Conservation (phyloP, 2,797 vertebrate genomes). For the Sylvilagus floridanus region DNA sequence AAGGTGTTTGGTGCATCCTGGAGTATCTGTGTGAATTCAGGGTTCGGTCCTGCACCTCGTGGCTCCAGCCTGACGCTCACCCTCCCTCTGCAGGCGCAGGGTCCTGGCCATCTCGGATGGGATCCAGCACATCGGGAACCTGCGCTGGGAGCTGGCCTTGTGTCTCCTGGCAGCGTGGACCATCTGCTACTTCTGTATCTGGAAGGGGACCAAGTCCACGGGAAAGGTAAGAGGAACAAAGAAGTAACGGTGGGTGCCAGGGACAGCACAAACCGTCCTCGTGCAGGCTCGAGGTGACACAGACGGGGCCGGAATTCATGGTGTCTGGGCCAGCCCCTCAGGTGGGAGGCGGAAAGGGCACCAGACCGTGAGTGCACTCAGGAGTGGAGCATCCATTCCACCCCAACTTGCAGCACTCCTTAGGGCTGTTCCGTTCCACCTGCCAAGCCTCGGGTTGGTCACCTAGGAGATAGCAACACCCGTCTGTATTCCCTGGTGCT, state of each 20-base stretch:
- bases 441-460: background rate
- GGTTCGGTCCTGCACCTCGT: background rate
- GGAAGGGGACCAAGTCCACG: slow-evolving; percentile 99
- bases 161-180: slow-evolving; percentile 98
- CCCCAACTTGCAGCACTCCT: background rate
- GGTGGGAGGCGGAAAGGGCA: background rate
- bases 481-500: background rate
- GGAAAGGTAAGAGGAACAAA: slow-evolving; percentile 93
- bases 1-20: background rate
- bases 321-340: background rate
- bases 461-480: background rate
- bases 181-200: slow-evolving; percentile 99
- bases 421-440: background rate
- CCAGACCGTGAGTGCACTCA: background rate
- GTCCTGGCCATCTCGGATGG: slow-evolving; percentile 97
- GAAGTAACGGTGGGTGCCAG: accelerated
- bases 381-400: background rate
- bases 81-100: slow-evolving; percentile 89
- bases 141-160: slow-evolving; percentile 97
- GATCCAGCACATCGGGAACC: slow-evolving; percentile 96
- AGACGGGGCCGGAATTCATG: background rate
- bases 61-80: slow-evolving; percentile 15
- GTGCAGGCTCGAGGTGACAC: background rate
- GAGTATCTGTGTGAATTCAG: accelerated
- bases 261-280: background rate